Evolutionary conservation across 2,888 invertebrate genomes (phyloP).

Genomic region (Eristalinus sepulchralis): DNA sequence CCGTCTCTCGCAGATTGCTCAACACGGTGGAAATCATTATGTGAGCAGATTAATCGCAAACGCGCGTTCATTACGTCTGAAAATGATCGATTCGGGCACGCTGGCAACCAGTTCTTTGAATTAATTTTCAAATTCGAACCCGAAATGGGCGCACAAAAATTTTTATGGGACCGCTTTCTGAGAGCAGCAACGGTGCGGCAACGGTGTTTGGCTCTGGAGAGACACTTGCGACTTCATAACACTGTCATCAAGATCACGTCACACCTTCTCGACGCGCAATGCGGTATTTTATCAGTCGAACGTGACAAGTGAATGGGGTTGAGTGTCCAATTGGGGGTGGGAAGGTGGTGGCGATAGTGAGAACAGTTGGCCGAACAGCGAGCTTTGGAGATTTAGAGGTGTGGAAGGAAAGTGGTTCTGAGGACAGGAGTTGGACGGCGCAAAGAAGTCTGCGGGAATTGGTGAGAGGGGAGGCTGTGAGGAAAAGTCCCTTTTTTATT

Average conservation of each 20-base stretch:
- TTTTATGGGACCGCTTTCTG: constrained; percentile 6
- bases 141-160: constrained; percentile 7
- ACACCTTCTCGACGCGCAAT: background rate
- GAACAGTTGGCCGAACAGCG: too few species aligned
- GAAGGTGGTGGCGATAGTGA: too few species aligned
- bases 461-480: too few species aligned
- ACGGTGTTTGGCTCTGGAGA: background rate
- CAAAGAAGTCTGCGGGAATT: too few species aligned
- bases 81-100: constrained; percentile 28
- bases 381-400: too few species aligned
- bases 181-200: background rate
- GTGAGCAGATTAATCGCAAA: background rate
- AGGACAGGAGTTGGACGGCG: too few species aligned
- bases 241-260: background rate
- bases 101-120: constrained; percentile 20
- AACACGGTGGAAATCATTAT: constrained; percentile 6
- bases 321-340: too few species aligned
- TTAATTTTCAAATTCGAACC: constrained; percentile 17
- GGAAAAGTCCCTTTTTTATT: too few species aligned
- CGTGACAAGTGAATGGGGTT: background rate
- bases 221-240: background rate
- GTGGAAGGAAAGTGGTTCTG: too few species aligned
- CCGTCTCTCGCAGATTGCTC: background rate
- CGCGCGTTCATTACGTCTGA: constrained; percentile 1
- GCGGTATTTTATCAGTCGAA: background rate